Evolutionary conservation across 2,888 invertebrate species (phyloP), one percentile per base, ranked within the genome.

Genomic region (Ophonus ardosiacus): DNA sequence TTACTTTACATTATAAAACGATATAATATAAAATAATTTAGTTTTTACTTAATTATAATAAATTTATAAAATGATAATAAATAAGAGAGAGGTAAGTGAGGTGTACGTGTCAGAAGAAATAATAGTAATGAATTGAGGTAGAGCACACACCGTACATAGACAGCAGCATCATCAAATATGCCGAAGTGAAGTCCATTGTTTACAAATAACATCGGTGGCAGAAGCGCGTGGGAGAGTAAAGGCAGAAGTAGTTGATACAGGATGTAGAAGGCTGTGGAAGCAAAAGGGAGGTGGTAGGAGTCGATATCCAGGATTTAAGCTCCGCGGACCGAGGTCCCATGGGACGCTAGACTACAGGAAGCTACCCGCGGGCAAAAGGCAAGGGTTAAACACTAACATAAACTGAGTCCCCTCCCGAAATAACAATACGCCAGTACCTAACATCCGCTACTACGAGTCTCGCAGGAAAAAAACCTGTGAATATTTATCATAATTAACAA

Each of bases 401-500:
- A 91, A 91, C 90, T 90, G 90, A 89, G 89, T 89, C 90, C 90
- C 90, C 88, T 81, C 80, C 88, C 90, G 89, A 90, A 90, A 91
- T 91, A 91, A 91, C 91, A 91, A 91, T 91, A 90, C 90, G 79
- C 85, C 85, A 76, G 56, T 85, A 40, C 71, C 71, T 88, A 89
- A 89, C 90, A 90, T 91, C 90, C 90, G 90, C 80, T 89, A 90
- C 90, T 91, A 91, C 91, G 90, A 90, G 90, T 90, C 91, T 91
- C 91, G 89, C 90, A 91, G 91, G 91, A 91, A 91, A 91, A 91
- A 91, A 91, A 91, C 90, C 90, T 89, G 90, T 90, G 91, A 91
- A 91, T 91, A 91, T 91, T 91, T 91, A 91, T 91, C 91, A 91
- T 91, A 91, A 91, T 91, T 91, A 91, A 91, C 91, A 90, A 91